Base-by-base conservation (phyloP, 2,888 invertebrate species). In the Dryomyza anilis region DNA sequence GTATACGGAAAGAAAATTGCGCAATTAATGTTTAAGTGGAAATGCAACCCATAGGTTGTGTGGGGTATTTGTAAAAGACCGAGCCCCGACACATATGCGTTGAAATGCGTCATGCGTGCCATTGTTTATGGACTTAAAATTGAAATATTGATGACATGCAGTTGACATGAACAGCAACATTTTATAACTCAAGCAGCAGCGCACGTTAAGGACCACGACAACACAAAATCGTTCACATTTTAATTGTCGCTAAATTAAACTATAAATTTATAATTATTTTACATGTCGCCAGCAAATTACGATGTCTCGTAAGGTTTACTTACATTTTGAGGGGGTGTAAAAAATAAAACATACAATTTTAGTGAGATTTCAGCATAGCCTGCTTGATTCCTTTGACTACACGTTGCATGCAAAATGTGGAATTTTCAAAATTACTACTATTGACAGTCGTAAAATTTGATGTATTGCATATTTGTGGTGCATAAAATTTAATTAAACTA, bases 221-320 rank as follows among this genome's bases (percentile, higher is more conserved):
- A 39, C 60, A 36, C 33, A 50, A 43, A 23, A 48, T 6, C 39
- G 39, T 39, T 25, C 39, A 16, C 21, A n/a, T 48, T 70, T 69
- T 68, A 66, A 68, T 68, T 67, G 66, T 59, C 63, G 64, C 69
- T 67, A 69, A 69, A 70, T 66, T 65, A 69, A 67, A 67, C 67
- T 58, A 70, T 71, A 72, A 72, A 72, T 71, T 70, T 68, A 69
- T 70, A 70, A 71, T 72, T 69, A 71, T 66, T 71, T 69, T 69
- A 62, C 16, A 62, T 53, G 33, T 36, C 27, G 25, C 25, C 19
- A 30, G 14, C 12, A 33, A n/a, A 27, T 53, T 55, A 23, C 55
- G 3, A 0, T 16, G 55, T 7, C 36, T 5, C 36, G 21, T 19
- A 19, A 21, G 16, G 3, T 33, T 6, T 5, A 29, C 52, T n/a